These are phyloP conservation scores for Oscheius sp. DNA, from an alignment of 2,888 invertebrate genomes.

Conservation along the genomic window DNA sequence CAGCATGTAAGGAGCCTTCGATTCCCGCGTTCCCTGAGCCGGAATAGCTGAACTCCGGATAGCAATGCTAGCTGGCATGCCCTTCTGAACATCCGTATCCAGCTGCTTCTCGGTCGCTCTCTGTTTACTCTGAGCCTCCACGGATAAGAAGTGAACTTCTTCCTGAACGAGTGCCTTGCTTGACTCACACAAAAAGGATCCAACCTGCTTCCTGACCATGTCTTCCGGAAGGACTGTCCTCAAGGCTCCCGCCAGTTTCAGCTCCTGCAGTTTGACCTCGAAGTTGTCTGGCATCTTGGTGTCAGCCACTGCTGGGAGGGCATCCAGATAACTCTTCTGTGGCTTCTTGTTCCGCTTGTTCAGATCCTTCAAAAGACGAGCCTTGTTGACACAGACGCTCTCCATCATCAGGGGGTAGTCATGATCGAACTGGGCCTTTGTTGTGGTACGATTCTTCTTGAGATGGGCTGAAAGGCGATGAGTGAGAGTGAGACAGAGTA, in stretches of 20 bases:
- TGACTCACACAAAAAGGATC: not conserved
- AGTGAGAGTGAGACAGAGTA: no score
- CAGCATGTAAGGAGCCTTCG: constrained; percentile 30
- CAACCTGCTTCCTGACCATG: constrained; percentile 23
- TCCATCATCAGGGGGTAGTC: constrained; percentile 77
- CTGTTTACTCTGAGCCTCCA: not conserved
- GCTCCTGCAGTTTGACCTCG: not conserved
- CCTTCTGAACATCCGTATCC: constrained; percentile 3
- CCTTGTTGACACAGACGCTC: not conserved
- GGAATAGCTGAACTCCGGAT: constrained; percentile 18
- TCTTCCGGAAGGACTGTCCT: constrained; percentile 16
- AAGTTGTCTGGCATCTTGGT: constrained; percentile 14
- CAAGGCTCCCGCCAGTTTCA: not conserved
- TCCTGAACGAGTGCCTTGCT: not conserved
- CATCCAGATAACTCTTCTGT: constrained; percentile 35
- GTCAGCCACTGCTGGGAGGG: not conserved
- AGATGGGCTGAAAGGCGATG: constrained; percentile 12
- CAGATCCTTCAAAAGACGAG: constrained; percentile 32
- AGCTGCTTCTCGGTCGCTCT: not conserved
- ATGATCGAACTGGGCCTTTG: constrained; percentile 83
- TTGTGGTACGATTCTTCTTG: constrained; percentile 79
- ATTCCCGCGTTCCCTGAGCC: not conserved
- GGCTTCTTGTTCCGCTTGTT: constrained; percentile 37
- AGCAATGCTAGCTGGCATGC: not conserved
- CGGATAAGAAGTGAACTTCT: not conserved